phyloP scores from a whole-genome alignment of 2,113 vertebrate genomes.

The Myotis davidii region DNA sequence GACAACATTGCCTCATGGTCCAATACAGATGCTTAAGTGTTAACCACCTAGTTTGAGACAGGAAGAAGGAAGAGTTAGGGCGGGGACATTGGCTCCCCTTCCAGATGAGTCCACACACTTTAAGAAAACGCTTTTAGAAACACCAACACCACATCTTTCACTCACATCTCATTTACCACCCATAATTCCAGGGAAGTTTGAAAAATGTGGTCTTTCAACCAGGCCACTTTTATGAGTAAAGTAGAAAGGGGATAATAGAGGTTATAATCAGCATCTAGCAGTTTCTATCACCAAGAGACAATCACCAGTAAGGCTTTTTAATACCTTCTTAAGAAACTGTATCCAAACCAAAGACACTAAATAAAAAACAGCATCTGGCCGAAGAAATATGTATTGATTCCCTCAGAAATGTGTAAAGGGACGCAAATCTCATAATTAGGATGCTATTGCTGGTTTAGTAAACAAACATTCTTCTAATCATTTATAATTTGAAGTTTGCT shows the following conservation, averaged over 20 bases:
- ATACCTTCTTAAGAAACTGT: neutral
- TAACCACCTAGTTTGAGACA: neutral
- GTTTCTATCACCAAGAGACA: neutral
- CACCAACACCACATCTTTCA: neutral
- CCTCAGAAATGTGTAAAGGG: neutral
- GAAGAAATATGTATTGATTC: neutral
- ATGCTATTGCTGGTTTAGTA: conserved; percentile 9
- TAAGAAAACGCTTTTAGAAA: neutral
- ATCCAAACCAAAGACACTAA: neutral
- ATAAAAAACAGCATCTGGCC: neutral
- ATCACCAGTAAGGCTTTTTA: neutral
- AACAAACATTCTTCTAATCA: neutral
- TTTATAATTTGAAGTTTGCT: conserved; percentile 6
- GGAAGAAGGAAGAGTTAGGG: neutral
- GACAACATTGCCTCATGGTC: neutral
- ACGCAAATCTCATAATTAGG: neutral
- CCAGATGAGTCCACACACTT: neutral
- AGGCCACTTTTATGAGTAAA: neutral
- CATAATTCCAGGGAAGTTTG: neutral
- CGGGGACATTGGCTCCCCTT: neutral
- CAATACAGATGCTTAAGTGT: neutral
- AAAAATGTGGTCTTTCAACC: neutral
- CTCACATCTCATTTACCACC: neutral
- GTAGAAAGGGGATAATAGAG: neutral
- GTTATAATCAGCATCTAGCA: neutral